Evolutionary conservation across 2,113 vertebrate species (phyloP).

Genomic region (Myotis lucifugus): DNA sequence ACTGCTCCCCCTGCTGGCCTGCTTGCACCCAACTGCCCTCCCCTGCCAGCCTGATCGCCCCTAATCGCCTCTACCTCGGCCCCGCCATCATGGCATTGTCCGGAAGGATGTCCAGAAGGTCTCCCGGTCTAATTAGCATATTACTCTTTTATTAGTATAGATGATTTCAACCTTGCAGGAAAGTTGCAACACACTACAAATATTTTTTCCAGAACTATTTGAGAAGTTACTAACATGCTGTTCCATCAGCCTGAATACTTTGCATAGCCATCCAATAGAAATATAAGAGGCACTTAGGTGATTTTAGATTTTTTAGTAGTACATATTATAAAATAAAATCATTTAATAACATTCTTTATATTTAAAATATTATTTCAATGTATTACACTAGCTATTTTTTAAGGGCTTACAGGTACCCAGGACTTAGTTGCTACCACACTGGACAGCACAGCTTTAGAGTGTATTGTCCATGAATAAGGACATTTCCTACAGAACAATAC

Average conservation of each 20-base stretch:
- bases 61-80: too few relatives aligned
- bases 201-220: background rate
- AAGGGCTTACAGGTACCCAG: background rate
- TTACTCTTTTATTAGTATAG: too few relatives aligned
- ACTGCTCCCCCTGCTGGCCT: too few relatives aligned
- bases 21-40: too few relatives aligned
- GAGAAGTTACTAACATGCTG: background rate
- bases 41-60: too few relatives aligned
- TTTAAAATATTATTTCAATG: background rate
- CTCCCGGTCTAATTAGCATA: too few relatives aligned
- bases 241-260: background rate
- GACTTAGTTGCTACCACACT: background rate
- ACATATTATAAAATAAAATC: background rate
- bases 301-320: background rate
- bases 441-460: background rate
- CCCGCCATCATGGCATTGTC: too few relatives aligned
- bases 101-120: too few relatives aligned
- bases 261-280: background rate
- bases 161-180: background rate
- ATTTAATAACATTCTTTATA: background rate
- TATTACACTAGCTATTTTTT: background rate
- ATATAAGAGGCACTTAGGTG: background rate
- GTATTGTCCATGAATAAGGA: background rate
- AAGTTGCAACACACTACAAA: background rate
- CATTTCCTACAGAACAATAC: background rate